These are phyloP conservation scores for Hyposoter didymator DNA, from an alignment of 2,888 invertebrate species.

Conservation along the genomic window DNA sequence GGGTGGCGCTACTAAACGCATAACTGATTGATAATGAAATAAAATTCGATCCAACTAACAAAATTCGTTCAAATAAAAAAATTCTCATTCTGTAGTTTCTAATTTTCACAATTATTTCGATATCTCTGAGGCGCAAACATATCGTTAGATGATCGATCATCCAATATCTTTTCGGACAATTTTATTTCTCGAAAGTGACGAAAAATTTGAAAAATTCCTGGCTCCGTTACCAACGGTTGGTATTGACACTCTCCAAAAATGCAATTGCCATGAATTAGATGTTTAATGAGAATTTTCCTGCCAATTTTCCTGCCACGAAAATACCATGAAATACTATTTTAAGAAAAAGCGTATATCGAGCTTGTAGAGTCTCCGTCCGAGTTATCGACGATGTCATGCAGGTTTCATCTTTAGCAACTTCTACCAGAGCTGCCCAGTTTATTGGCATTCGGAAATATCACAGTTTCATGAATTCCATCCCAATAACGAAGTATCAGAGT, in stretches of 20 bases:
- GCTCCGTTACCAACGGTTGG: no score
- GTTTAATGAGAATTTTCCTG: no score
- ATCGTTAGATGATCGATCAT: not conserved
- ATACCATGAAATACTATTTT: no score
- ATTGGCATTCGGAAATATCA: not conserved
- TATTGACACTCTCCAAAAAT: no score
- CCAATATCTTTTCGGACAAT: not conserved
- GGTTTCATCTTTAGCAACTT: slow-evolving; percentile 14
- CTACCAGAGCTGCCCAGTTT: not conserved
- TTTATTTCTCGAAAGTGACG: no score
- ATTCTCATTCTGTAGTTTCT: not conserved
- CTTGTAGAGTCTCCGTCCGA: not conserved
- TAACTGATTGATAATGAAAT: not conserved
- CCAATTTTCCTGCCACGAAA: no score
- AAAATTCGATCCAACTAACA: not conserved
- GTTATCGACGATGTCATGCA: slow-evolving; percentile 1
- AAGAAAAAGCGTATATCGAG: no score
- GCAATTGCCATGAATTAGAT: no score
- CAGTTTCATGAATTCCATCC: not conserved
- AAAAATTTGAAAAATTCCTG: no score
- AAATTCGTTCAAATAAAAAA: not conserved
- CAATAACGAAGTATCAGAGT: not conserved
- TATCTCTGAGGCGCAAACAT: not conserved
- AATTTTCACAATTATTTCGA: not conserved
- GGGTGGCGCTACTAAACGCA: not conserved